phyloP scores from a whole-genome alignment of 2,113 vertebrate genomes.

The Paratilapia polleni region DNA sequence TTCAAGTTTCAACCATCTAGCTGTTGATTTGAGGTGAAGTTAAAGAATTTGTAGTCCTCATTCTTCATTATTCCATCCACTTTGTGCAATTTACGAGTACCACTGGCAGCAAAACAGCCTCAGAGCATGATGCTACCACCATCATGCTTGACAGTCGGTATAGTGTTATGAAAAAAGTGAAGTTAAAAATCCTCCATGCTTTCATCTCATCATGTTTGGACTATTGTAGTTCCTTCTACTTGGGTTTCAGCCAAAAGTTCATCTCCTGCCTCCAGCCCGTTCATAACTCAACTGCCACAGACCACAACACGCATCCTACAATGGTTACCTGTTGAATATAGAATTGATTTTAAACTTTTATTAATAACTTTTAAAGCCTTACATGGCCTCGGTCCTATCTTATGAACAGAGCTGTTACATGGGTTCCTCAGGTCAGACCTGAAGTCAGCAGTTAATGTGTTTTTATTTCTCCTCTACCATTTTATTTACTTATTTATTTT shows the following conservation, averaged over 20 bases:
- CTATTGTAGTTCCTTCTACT: too few species aligned
- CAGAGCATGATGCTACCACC: too few species aligned
- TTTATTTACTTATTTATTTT: not conserved
- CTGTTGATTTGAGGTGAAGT: not conserved
- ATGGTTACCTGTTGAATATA: not conserved
- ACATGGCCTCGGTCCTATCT: not conserved
- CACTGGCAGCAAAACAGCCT: not conserved
- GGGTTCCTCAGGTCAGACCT: rapidly evolving
- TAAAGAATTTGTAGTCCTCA: not conserved
- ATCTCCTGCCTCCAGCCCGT: too few species aligned
- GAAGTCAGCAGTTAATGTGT: not conserved
- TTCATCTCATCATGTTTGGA: too few species aligned
- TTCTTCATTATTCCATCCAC: not conserved
- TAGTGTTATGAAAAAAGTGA: too few species aligned
- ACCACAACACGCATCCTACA: not conserved
- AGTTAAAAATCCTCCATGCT: too few species aligned
- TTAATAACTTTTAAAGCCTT: not conserved
- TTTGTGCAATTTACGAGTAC: too few species aligned
- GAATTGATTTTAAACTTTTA: not conserved
- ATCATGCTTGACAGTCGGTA: too few species aligned
- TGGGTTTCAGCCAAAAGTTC: too few species aligned
- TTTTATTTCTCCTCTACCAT: not conserved
- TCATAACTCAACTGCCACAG: too few species aligned
- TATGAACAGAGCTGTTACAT: not conserved
- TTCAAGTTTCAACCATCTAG: not conserved